Percentiles rank a stretch among this genome's conserved stretches.
Evolutionary conservation across 2,113 vertebrate species (phyloP).

Genomic region (Crotophaga sulcirostris): DNA sequence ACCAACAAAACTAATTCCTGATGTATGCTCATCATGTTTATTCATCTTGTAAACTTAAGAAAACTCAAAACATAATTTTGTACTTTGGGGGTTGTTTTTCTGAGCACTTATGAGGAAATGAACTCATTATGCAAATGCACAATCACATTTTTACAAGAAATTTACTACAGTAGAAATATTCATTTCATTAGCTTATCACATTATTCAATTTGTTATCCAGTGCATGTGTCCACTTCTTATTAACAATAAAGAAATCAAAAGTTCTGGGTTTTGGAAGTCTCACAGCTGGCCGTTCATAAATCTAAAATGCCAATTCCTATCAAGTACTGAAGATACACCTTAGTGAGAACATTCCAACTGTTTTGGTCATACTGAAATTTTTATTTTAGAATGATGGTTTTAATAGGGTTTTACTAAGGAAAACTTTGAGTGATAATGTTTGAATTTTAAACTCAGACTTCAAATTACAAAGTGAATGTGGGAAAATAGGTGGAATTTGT

Average conservation of each 20-base stretch:
- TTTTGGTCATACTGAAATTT: neutral
- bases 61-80: neutral
- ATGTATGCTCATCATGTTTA: neutral
- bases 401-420: constrained; percentile 26
- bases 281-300: neutral
- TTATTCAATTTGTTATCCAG: constrained; percentile 13
- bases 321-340: neutral
- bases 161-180: neutral
- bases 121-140: neutral
- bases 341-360: constrained; percentile 10
- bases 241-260: constrained; percentile 17
- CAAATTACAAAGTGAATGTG: constrained; percentile 3
- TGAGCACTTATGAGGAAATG: neutral
- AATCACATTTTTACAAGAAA: neutral
- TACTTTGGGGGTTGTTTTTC: neutral
- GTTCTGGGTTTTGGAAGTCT: neutral
- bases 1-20: neutral
- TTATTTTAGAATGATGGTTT: constrained; percentile 41
- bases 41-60: neutral
- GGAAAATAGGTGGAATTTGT: constrained; percentile 34
- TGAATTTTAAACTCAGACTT: neutral
- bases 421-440: neutral
- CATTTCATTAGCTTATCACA: neutral
- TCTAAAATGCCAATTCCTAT: constrained; percentile 18
- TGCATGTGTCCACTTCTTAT: neutral